Base-by-base conservation (phyloP, 2,113 vertebrate genomes). In the Rana temporaria region DNA sequence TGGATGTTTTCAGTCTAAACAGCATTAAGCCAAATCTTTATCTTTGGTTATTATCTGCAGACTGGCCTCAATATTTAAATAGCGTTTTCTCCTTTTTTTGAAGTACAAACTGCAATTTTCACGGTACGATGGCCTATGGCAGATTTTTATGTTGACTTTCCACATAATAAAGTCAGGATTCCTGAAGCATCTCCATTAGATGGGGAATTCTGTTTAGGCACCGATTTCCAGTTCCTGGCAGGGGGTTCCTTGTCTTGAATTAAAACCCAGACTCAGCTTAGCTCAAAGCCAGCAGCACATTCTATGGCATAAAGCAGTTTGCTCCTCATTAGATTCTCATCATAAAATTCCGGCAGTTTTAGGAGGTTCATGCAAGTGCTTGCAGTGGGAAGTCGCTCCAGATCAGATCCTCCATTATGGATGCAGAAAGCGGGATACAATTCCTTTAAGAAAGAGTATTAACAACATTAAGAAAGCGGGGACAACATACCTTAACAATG, bases 281-380 rank as follows among this genome's bases (percentile, higher is more conserved):
- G 91, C 88, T 99, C 98, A 81, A 99, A 99, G 79, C 98, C 98
- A 2, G 98, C 96, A 0, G 98, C 96, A 32, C 98, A 99, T 91
- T 99, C 98, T 34, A 99, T 96, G 88, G 98, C 98, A 4, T 99
- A 99, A 17, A 99, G 94, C 22, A 99, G 95, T 85, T 99, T 99
- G 90, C 95, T 97, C 69, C 94, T 95, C 96, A 99, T 96, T 74
- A 96, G 93, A 2, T 95, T 90, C 85, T 96, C 92, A 0, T 99
- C 97, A 17, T 93, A 96, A 89, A 99, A 99, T 89, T 99, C 98
- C 0, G 98, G 98, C 26, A 99, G 96, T 88, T 99, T 99, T 79
- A 99, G 94, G 85, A 99, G 95, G 92, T 99, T 99, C 98, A 99
- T 99, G 93, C 98, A 99, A 88, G 98, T 99, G 90, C 98, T 99